Conservation (phyloP, 2,888 invertebrate species). For the Pollenia griseotomentosa region DNA sequence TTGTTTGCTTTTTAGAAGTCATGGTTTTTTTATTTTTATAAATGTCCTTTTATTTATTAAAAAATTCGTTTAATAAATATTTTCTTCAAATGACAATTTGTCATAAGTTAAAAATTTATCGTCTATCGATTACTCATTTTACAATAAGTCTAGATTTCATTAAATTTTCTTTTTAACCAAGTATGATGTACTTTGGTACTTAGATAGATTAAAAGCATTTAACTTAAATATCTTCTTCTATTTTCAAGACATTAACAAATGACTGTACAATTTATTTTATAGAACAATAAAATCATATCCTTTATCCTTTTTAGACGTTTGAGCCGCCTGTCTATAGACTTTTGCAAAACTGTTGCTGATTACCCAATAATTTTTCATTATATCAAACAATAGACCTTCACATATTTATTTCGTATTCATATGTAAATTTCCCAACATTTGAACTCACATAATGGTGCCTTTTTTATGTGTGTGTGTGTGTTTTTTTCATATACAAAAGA, state of each 20-base stretch:
- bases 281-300: slow-evolving; percentile 56
- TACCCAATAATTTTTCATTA: slow-evolving; percentile 71
- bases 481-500: slow-evolving; percentile 46
- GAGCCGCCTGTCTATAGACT: slow-evolving; percentile 28
- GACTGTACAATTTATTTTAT: slow-evolving; percentile 60
- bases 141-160: no score
- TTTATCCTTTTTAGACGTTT: slow-evolving; percentile 24
- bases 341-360: slow-evolving; percentile 69
- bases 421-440: slow-evolving; percentile 69
- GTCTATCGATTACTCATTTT: neutral
- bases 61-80: slow-evolving; percentile 10
- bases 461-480: neutral
- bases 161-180: no score
- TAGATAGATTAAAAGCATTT: neutral
- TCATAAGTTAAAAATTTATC: slow-evolving; percentile 1
- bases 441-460: slow-evolving; percentile 44
- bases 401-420: slow-evolving; percentile 61
- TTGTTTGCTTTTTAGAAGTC: slow-evolving; percentile 25
- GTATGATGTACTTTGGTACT: neutral
- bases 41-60: neutral
- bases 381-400: slow-evolving; percentile 67
- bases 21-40: neutral
- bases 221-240: slow-evolving; percentile 3
- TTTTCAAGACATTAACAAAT: slow-evolving; percentile 64
- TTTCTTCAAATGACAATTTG: slow-evolving; percentile 25